These are phyloP conservation scores for Agrilus cyanescens DNA, from an alignment of 2,888 invertebrate genomes.

Conservation along the genomic window DNA sequence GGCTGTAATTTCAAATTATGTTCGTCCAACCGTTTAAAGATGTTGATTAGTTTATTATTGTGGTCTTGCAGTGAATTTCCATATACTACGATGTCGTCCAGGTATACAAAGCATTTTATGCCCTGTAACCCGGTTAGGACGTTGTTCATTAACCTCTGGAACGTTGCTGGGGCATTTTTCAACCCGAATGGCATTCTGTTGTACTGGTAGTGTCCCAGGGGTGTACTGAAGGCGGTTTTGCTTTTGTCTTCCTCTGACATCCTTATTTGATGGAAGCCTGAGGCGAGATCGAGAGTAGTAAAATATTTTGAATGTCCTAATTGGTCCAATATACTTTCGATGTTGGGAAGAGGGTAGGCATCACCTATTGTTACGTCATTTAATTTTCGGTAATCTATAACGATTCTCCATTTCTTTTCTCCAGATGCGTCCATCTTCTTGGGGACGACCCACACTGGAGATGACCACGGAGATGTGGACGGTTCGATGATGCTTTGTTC, in stretches of 20 bases:
- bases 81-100: no score
- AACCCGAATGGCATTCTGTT: conserved; percentile 26
- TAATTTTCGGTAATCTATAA: conserved; percentile 26
- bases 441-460: conserved; percentile 19
- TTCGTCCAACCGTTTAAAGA: background rate
- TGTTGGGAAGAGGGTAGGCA: conserved; percentile 23
- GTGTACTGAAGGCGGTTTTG: conserved; percentile 24
- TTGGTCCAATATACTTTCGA: conserved; percentile 22
- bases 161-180: conserved; percentile 29
- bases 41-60: no score
- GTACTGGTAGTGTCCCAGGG: conserved; percentile 24
- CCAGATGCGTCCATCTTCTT: conserved; percentile 19
- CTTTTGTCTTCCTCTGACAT: conserved; percentile 15
- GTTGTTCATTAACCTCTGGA: conserved; percentile 29
- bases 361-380: conserved; percentile 25
- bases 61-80: background rate
- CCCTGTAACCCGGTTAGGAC: background rate
- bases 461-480: conserved; percentile 14
- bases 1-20: background rate
- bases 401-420: conserved; percentile 20
- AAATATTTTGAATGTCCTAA: conserved; percentile 22
- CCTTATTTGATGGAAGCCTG: conserved; percentile 24
- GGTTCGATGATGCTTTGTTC: conserved; percentile 21
- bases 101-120: conserved; percentile 4
- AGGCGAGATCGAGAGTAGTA: conserved; percentile 23